Percentiles rank a stretch among this genome's conserved stretches.
phyloP scores from a whole-genome alignment of 1,140 invertebrate species.

The Drosophila mayri region DNA sequence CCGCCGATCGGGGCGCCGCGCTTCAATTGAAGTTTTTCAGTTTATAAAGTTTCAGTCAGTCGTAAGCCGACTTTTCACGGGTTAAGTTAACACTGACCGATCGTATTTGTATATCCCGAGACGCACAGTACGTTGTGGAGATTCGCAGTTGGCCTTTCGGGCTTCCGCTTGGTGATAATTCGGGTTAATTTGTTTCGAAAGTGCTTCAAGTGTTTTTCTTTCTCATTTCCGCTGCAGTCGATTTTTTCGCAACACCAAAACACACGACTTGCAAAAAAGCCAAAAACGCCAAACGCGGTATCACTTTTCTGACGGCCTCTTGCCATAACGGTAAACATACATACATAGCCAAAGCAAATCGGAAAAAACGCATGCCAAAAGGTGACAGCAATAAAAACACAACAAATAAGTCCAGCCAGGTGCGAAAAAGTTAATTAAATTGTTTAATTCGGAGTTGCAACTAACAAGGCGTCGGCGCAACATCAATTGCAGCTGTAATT shows the following conservation, averaged over 20 bases:
- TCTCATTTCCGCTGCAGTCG: constrained; percentile 57
- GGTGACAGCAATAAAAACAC: constrained; percentile 65
- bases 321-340: constrained; percentile 41
- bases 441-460: constrained; percentile 55
- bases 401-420: constrained; percentile 36
- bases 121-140: constrained; percentile 20
- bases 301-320: constrained; percentile 16
- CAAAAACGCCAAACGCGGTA: constrained; percentile 28
- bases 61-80: constrained; percentile 71
- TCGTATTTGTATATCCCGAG: constrained; percentile 24
- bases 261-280: constrained; percentile 19
- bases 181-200: constrained; percentile 79
- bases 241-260: constrained; percentile 58
- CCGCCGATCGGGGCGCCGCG: constrained; percentile 27
- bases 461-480: constrained; percentile 31
- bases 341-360: constrained; percentile 27
- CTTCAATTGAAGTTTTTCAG: constrained; percentile 61
- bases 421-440: constrained; percentile 72
- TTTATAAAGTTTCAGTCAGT: constrained; percentile 61
- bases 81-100: constrained; percentile 56
- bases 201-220: constrained; percentile 47
- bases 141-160: constrained; percentile 30
- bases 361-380: constrained; percentile 37
- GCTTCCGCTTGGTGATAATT: constrained; percentile 67
- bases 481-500: constrained; percentile 21